These are phyloP conservation scores for Dioctria rufipes DNA, from an alignment of 2,888 invertebrate genomes.

Conservation along the genomic window DNA sequence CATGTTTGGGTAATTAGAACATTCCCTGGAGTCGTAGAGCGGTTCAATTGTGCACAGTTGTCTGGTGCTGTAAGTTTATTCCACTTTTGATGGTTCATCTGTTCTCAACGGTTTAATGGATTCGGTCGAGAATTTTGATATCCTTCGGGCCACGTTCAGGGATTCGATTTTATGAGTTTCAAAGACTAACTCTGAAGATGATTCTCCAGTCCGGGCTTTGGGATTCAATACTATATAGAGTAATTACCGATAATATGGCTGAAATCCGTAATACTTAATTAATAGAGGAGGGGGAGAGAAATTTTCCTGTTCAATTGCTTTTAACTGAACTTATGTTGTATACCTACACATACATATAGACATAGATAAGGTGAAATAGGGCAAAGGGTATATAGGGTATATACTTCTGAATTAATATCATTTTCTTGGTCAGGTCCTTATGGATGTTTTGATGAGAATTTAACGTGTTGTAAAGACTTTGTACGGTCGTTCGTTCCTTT, in stretches of 20 bases:
- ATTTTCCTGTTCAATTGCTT: conserved; percentile 6
- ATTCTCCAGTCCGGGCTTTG: not conserved
- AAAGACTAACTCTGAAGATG: conserved; percentile 9
- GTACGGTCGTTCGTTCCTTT: too few species aligned
- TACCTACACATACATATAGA: too few species aligned
- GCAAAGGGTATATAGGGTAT: too few species aligned
- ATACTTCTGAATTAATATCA: too few species aligned
- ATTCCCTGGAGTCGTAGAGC: not conserved
- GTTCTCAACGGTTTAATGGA: conserved; percentile 20
- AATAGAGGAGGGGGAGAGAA: conserved; percentile 10
- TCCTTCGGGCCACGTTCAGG: not conserved
- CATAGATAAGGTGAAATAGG: not conserved
- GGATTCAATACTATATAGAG: not conserved
- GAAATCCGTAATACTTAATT: conserved; percentile 34
- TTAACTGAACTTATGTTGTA: not conserved
- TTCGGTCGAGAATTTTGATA: not conserved
- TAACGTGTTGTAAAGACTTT: too few species aligned
- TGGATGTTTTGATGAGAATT: too few species aligned
- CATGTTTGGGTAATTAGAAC: conserved; percentile 38
- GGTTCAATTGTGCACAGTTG: conserved; percentile 15
- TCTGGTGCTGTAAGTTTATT: conserved; percentile 14
- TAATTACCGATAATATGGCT: conserved; percentile 19
- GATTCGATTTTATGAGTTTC: conserved; percentile 2
- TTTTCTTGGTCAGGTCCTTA: too few species aligned
- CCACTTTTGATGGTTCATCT: conserved; percentile 24